Evolutionary conservation across 2,113 vertebrate genomes (phyloP).

Genomic region (Takifugu flavidus): DNA sequence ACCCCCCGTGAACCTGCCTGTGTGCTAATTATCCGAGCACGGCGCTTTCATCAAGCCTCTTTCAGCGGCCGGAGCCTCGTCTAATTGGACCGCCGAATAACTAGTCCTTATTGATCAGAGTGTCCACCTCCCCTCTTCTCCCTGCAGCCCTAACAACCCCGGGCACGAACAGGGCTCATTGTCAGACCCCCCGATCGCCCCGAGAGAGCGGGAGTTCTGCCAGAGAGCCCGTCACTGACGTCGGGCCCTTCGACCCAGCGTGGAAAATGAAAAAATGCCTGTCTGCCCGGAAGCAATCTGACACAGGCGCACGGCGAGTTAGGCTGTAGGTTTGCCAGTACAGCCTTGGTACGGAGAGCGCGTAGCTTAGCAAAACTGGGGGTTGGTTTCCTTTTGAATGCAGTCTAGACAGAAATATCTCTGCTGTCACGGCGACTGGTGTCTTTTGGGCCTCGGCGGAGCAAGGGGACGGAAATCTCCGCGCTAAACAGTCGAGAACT

Average conservation of each 20-base stretch:
- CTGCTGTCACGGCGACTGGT: not conserved
- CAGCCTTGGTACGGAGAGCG: slow-evolving; percentile 3
- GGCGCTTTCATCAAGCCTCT: slow-evolving; percentile 69
- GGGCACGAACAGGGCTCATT: slow-evolving; percentile 49
- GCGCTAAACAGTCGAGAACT: slow-evolving; percentile 5
- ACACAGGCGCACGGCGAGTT: not conserved
- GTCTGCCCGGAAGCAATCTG: slow-evolving; percentile 14
- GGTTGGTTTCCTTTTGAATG: slow-evolving; percentile 17
- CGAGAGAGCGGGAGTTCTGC: slow-evolving; percentile 47
- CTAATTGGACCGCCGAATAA: slow-evolving; percentile 71
- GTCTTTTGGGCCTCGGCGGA: not conserved
- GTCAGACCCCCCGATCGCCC: slow-evolving; percentile 49
- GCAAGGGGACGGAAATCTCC: not conserved
- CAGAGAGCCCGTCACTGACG: slow-evolving; percentile 27
- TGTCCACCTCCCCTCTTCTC: slow-evolving; percentile 42
- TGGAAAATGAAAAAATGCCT: slow-evolving; percentile 6
- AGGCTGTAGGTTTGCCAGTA: too few relatives aligned
- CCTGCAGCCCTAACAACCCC: slow-evolving; percentile 45
- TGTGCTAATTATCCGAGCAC: slow-evolving; percentile 58
- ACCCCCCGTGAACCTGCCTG: slow-evolving; percentile 40
- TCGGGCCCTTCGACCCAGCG: too few relatives aligned
- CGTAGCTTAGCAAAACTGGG: not conserved
- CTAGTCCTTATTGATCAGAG: slow-evolving; percentile 68
- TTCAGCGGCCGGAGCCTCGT: slow-evolving; percentile 55
- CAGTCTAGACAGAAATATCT: slow-evolving; percentile 1